phyloP scores from a whole-genome alignment of 2,113 vertebrate species.

The Pseudorhombus dupliciocellatus region DNA sequence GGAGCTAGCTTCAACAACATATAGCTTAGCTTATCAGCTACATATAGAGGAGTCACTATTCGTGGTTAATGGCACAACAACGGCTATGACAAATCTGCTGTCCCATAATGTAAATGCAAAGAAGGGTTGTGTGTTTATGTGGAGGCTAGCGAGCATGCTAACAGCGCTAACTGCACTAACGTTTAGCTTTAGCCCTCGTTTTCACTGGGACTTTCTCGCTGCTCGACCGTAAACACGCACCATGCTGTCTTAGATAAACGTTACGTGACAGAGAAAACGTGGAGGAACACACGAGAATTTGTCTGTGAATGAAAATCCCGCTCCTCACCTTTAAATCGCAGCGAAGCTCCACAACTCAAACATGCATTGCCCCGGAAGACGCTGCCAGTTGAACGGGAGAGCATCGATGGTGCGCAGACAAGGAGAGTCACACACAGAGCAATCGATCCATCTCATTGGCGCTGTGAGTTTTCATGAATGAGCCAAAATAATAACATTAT shows the following conservation, averaged over 20 bases:
- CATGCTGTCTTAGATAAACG: neutral
- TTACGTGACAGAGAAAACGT: fast-evolving
- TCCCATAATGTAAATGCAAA: neutral
- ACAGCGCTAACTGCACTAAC: slow-evolving; percentile 30
- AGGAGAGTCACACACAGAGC: slow-evolving; percentile 49
- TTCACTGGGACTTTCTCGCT: neutral
- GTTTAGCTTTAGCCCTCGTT: neutral
- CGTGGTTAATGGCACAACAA: fast-evolving
- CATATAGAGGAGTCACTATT: neutral
- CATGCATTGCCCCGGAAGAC: slow-evolving; percentile 59
- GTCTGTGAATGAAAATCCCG: slow-evolving; percentile 28
- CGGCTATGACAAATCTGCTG: neutral
- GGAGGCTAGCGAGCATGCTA: slow-evolving; percentile 55
- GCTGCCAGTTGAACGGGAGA: slow-evolving; percentile 28
- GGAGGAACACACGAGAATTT: neutral
- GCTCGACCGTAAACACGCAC: neutral
- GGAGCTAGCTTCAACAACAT: neutral
- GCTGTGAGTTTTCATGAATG: neutral
- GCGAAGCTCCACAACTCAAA: slow-evolving; percentile 36
- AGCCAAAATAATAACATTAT: neutral
- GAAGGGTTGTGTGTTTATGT: neutral
- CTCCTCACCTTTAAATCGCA: slow-evolving; percentile 57
- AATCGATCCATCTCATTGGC: slow-evolving; percentile 50
- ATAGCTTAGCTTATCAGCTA: neutral
- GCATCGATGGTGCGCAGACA: slow-evolving; percentile 54